Conservation (phyloP, 2,797 vertebrate species). For the Acrossocheilus wenchowensis region DNA sequence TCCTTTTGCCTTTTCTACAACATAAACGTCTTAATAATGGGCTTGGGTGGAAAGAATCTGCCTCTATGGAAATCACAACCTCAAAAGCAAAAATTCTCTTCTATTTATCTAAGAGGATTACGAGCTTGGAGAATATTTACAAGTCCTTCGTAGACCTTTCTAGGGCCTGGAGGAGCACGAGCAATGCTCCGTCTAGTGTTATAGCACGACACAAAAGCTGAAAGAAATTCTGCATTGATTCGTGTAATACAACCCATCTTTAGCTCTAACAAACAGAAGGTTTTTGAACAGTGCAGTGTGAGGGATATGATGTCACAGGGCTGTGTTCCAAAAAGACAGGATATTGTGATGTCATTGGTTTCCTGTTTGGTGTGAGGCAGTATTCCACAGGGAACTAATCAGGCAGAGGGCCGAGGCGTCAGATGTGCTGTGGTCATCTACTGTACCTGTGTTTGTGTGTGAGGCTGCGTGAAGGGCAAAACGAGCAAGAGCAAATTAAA, state of each 20-base stretch:
- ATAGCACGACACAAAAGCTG: neutral
- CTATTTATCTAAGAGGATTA: conserved; percentile 51
- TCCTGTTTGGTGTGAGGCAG: conserved; percentile 55
- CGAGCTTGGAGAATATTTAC: conserved; percentile 36
- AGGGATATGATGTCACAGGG: conserved; percentile 22
- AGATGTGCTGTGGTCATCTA: conserved; percentile 26
- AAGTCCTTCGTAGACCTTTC: conserved; percentile 17
- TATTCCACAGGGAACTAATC: conserved; percentile 51
- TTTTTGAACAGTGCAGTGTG: neutral
- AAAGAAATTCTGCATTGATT: conserved; percentile 8
- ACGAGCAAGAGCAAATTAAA: neutral
- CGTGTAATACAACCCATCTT: conserved; percentile 17
- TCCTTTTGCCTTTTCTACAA: conserved; percentile 35
- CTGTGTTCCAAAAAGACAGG: conserved; percentile 43
- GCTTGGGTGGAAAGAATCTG: conserved; percentile 37
- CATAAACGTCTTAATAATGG: conserved; percentile 43
- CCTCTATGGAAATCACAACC: conserved; percentile 32
- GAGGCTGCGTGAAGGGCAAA: conserved; percentile 18
- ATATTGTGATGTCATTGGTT: conserved; percentile 54
- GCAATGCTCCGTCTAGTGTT: neutral
- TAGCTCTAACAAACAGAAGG: conserved; percentile 2
- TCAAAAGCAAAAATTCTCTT: conserved; percentile 34
- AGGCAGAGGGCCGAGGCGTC: conserved; percentile 12
- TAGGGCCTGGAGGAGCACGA: neutral
- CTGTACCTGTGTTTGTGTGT: conserved; percentile 10